Evolutionary conservation across 2,888 invertebrate genomes (phyloP), one percentile per base, ranked within the genome.

Genomic region (Deilephila porcellus): DNA sequence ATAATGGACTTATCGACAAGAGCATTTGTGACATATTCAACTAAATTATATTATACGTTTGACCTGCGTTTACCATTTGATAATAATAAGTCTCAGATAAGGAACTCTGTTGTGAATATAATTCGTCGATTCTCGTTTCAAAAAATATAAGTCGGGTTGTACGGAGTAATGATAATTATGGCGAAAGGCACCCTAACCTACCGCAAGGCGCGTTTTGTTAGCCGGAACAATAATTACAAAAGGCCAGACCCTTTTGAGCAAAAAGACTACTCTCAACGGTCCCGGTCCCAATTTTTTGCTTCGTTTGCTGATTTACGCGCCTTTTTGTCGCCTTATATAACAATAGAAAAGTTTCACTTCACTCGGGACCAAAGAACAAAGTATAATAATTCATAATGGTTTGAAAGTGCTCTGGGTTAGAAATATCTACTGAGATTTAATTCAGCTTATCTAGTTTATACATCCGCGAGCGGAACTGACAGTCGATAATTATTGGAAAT

Each of bases 131-230:
- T 7, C 3, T 34, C 6, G 6, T 34, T 60, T 60, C 19, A 32
- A 62, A 62, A 32, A 32, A 60, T 60, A 4, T 4, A 60, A 20
- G 11, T 60, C 25, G 8, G 5, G 25, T 62, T 63, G n/a, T 37
- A 34, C 8, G 37, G 37, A 20, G 8, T 67, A 45, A 67, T 67
- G 25, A 4, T 52, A 52, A 67, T 52, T 67, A 67, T 67, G 17
- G 52, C 32, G 8, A 32, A 34, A 53, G 34, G 34, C 71, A 32
- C 53, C 71, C 72, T 76, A 83, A 80, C 76, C 80, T 82, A 83
- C 78, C 81, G 76, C 81, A 82, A 78, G 74, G 74, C 73, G 72
- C 72, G 73, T 74, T 64, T 76, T 78, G 70, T 74, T 79, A 74
- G 74, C 70, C 73, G 74, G 17, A 25, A 52, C 52, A 52, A 25